Evolutionary conservation across 2,888 invertebrate species (phyloP).

Genomic region (Apoderus coryli): DNA sequence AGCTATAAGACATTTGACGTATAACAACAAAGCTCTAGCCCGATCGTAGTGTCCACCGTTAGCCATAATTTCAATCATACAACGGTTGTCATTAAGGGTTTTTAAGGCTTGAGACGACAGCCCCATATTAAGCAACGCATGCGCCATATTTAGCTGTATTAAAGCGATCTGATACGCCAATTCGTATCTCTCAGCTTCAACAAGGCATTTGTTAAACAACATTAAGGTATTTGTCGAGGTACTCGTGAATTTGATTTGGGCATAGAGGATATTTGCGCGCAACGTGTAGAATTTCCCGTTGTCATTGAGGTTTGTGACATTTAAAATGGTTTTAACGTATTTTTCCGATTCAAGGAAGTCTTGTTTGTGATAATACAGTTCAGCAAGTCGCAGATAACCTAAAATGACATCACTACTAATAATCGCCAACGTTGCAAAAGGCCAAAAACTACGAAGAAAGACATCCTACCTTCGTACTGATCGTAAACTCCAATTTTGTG

Average conservation of each 20-base stretch:
- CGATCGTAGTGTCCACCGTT: slow-evolving; percentile 73
- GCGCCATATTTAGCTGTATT: slow-evolving; percentile 65
- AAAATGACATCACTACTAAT: too few species aligned
- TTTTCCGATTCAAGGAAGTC: slow-evolving; percentile 31
- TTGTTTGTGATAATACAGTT: slow-evolving; percentile 41
- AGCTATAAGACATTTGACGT: slow-evolving; percentile 65
- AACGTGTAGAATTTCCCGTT: slow-evolving; percentile 30
- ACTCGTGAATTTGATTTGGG: slow-evolving; percentile 44
- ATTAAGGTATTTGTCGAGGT: slow-evolving; percentile 32
- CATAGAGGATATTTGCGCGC: slow-evolving; percentile 51
- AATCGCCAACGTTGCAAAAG: too few species aligned
- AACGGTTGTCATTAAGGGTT: slow-evolving; percentile 38
- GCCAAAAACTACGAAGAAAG: too few species aligned
- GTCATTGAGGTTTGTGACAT: slow-evolving; percentile 14
- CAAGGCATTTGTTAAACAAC: slow-evolving; percentile 45
- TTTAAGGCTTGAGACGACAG: slow-evolving; percentile 62
- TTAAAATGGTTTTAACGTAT: slow-evolving; percentile 25
- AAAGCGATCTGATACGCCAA: slow-evolving; percentile 62
- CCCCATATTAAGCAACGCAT: slow-evolving; percentile 59
- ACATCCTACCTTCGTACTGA: slow-evolving; percentile 50
- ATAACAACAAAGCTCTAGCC: slow-evolving; percentile 59
- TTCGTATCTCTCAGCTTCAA: slow-evolving; percentile 57
- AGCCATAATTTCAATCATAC: slow-evolving; percentile 42
- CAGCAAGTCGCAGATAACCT: slow-evolving; percentile 42
- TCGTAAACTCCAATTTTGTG: slow-evolving; percentile 52